Evolutionary conservation across 2,797 vertebrate genomes (phyloP), one percentile per base, ranked within the genome.

Genomic region (Eleutherodactylus coqui): DNA sequence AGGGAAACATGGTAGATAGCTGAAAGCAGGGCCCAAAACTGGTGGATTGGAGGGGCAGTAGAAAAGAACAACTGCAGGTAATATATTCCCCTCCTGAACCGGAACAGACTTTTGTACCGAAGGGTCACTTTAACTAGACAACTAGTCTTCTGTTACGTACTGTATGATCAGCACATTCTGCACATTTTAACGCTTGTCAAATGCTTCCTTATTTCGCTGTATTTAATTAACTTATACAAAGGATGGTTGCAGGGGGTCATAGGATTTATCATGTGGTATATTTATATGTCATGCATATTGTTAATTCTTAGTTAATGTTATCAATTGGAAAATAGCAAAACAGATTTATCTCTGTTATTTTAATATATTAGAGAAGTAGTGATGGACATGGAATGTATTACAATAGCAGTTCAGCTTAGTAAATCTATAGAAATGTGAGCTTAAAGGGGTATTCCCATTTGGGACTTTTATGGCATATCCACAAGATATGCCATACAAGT

Each of bases 201-300:
- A 77, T 79, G 77, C 36, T 43, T 79, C 11, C 2, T 62, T 36
- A 77, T 2, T 4, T 73, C 1, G 45, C 14, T 47, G 43, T 47
- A 75, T 79, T 32, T 78, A 58, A 38, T 43, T 79, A 60, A 78
- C 76, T 60, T 62, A 62, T 77, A 21, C 62, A 58, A 38, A 34
- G 2, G 36, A 62, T 79, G 38, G 4, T 60, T 79, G 17, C 55
- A 62, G 36, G 21, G 49, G 45, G 58, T 43, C 58, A n/a, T 34
- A 51, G 16, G 29, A 51, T 78, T 5, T 27, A 16, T 43, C 17
- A 64, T 32, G 17, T 29, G 27, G 27, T 45, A 29, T 62, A 79
- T 78, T 78, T 78, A 78, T 78, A 58, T 58, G 24, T 58, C 36
- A 41, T 60, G 60, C 32, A 34, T 11, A 2, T 9, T 27, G 19